Percentiles rank a stretch among this genome's conserved stretches.
Evolutionary conservation across 2,888 invertebrate species (phyloP).

Genomic region (Emmelina monodactyla): DNA sequence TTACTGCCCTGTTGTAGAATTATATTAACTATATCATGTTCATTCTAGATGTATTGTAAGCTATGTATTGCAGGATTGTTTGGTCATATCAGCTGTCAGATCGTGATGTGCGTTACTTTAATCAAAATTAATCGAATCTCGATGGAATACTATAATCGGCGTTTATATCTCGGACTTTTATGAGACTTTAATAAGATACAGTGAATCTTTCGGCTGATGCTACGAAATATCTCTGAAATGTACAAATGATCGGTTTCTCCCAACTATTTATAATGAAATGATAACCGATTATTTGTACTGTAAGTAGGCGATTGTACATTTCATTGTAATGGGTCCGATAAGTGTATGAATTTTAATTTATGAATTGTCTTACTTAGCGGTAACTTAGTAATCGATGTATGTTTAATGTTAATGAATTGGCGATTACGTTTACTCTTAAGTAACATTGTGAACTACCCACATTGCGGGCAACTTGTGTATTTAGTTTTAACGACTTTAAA

Average conservation of each 20-base stretch:
- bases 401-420: constrained; percentile 11
- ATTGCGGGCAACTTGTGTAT: constrained; percentile 16
- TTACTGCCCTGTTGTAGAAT: constrained; percentile 29
- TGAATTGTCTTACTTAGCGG: constrained; percentile 6
- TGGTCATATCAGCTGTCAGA: no score
- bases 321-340: constrained; percentile 55
- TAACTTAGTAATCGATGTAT: background rate
- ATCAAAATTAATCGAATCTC: no score
- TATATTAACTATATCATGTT: constrained; percentile 18
- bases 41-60: constrained; percentile 3
- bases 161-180: no score
- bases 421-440: constrained; percentile 16
- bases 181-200: no score
- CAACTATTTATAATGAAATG: background rate
- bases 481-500: constrained; percentile 43
- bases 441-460: constrained; percentile 16
- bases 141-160: no score
- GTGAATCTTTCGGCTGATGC: no score
- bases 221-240: no score
- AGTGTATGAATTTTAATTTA: constrained; percentile 9
- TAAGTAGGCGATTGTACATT: constrained; percentile 49
- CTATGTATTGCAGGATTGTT: no score
- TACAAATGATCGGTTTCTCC: background rate
- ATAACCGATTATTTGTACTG: constrained; percentile 32
- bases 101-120: no score